Conservation (phyloP, 2,113 vertebrate species). For the Semicossyphus pulcher region DNA sequence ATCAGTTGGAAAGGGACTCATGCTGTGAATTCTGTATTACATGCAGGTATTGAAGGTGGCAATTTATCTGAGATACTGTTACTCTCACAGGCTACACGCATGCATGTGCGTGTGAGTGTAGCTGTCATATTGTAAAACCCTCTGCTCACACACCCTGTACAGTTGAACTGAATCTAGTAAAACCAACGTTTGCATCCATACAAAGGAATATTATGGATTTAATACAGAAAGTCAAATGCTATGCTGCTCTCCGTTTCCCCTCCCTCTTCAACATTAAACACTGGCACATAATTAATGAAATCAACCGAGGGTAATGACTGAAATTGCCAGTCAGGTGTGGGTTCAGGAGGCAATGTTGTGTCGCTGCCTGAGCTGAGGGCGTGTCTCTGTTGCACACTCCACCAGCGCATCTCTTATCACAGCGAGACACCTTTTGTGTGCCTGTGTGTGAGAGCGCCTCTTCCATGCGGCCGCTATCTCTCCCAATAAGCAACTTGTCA, state of each 20-base stretch:
- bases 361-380: conserved; percentile 20
- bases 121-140: neutral
- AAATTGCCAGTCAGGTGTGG: conserved; percentile 43
- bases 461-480: conserved; percentile 36
- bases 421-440: conserved; percentile 49
- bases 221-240: conserved; percentile 22
- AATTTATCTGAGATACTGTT: conserved; percentile 34
- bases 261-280: conserved; percentile 33
- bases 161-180: conserved; percentile 8
- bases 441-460: conserved; percentile 17
- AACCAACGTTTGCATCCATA: neutral
- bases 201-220: conserved; percentile 21
- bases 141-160: neutral
- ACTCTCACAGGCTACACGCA: conserved; percentile 31
- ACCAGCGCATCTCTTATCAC: conserved; percentile 50
- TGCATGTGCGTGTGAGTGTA: neutral
- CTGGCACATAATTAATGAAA: conserved; percentile 51
- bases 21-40: conserved; percentile 67
- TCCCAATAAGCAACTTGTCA: conserved; percentile 32
- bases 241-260: conserved; percentile 18
- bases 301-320: conserved; percentile 38
- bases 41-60: conserved; percentile 47
- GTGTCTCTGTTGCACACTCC: conserved; percentile 23
- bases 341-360: conserved; percentile 33
- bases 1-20: conserved; percentile 52